Evolutionary conservation across 2,888 invertebrate species (phyloP).

Genomic region (Volucella bombylans): DNA sequence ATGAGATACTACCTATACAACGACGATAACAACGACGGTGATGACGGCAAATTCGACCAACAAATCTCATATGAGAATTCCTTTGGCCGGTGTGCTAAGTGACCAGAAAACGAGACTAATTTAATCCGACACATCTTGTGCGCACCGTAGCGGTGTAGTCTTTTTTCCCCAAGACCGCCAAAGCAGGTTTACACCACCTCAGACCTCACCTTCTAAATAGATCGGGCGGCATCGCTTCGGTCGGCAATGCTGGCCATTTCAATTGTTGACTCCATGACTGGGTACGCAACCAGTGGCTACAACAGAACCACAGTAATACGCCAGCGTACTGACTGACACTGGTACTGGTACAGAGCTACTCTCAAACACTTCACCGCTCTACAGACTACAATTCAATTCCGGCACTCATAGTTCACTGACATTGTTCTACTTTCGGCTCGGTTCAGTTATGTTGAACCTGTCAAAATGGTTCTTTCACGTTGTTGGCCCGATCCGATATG

Average conservation of each 20-base stretch:
- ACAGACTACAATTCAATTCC: slow-evolving; percentile 5
- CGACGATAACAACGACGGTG: slow-evolving; percentile 6
- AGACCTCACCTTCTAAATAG: slow-evolving; percentile 23
- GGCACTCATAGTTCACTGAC: slow-evolving; percentile 73
- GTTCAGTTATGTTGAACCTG: slow-evolving; percentile 74
- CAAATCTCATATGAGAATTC: slow-evolving; percentile 43
- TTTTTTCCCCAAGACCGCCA: slow-evolving; percentile 51
- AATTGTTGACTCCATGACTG: slow-evolving; percentile 65
- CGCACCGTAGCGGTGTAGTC: slow-evolving; percentile 45
- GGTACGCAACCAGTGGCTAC: slow-evolving; percentile 60
- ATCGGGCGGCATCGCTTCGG: neutral
- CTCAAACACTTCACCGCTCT: slow-evolving; percentile 11
- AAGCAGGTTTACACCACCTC: slow-evolving; percentile 62
- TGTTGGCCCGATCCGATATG: slow-evolving; percentile 26
- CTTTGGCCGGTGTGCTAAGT: slow-evolving; percentile 55
- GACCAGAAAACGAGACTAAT: slow-evolving; percentile 72
- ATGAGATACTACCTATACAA: slow-evolving; percentile 1
- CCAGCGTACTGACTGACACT: slow-evolving; percentile 45
- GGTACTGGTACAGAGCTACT: slow-evolving; percentile 43
- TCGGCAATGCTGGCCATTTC: slow-evolving; percentile 22
- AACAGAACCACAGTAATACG: slow-evolving; percentile 41
- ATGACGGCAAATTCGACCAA: slow-evolving; percentile 20
- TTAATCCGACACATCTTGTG: slow-evolving; percentile 69
- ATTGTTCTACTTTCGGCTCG: slow-evolving; percentile 73
- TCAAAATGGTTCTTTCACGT: slow-evolving; percentile 66